phyloP scores from a whole-genome alignment of 92 coral and sea anemone genomes.

The Epizoanthus rinbou region DNA sequence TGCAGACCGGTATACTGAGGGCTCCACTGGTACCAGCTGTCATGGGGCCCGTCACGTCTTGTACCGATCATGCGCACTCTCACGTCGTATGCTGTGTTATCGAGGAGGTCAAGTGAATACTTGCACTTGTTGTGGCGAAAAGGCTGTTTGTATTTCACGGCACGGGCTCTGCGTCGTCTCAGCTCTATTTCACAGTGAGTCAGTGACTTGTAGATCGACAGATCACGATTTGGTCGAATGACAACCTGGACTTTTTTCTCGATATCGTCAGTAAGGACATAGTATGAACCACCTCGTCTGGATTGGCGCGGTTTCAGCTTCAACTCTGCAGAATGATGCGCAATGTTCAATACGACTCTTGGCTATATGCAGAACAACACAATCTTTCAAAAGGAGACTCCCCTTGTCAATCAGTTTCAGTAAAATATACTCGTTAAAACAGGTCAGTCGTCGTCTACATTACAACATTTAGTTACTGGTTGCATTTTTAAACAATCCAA shows the following conservation, averaged over 20 bases:
- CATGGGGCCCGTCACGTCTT: neutral
- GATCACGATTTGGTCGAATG: neutral
- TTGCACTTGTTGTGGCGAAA: constrained; percentile 1
- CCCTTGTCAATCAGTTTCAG: no score
- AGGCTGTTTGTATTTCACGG: neutral
- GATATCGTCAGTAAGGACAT: constrained; percentile 1
- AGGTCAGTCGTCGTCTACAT: no score
- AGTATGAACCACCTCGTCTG: neutral
- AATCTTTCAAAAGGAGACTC: neutral
- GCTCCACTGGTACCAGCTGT: constrained; percentile 16
- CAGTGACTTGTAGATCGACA: neutral
- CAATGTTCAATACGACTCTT: neutral
- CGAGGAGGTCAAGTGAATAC: neutral
- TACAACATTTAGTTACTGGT: no score
- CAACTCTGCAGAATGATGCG: neutral
- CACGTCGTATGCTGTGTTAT: constrained; percentile 1
- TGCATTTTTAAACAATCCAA: no score
- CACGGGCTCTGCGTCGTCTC: neutral
- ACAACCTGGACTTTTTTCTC: neutral
- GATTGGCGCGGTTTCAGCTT: neutral
- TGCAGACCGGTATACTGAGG: neutral
- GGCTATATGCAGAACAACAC: neutral
- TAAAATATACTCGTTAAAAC: no score
- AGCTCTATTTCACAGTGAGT: constrained; percentile 15
- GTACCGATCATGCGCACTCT: constrained; percentile 25